These are phyloP conservation scores for Electrophaes corylata DNA, from an alignment of 2,888 invertebrate genomes.

Conservation along the genomic window DNA sequence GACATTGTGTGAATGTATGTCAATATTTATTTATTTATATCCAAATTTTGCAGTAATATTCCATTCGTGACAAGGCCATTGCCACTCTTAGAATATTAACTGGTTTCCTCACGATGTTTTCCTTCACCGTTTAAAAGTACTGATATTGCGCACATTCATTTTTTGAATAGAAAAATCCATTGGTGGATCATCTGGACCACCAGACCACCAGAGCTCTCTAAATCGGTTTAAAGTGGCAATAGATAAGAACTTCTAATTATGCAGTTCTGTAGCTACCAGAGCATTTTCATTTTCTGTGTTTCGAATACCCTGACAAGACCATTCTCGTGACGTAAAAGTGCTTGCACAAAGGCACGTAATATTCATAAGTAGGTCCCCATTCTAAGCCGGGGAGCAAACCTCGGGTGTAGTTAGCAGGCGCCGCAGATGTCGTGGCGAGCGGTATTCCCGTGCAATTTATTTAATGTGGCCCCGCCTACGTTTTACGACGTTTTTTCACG, in stretches of 20 bases:
- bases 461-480: constrained; percentile 71
- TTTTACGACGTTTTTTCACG: constrained; percentile 73
- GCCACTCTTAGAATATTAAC: too few relatives aligned
- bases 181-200: too few relatives aligned
- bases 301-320: constrained; percentile 16
- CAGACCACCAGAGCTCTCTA: too few relatives aligned
- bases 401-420: constrained; percentile 49
- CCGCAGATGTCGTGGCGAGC: constrained; percentile 65
- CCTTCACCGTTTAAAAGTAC: too few relatives aligned
- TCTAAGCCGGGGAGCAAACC: constrained; percentile 35
- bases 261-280: neutral
- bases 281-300: neutral
- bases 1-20: too few relatives aligned
- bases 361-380: constrained; percentile 32
- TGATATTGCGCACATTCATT: too few relatives aligned
- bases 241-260: neutral
- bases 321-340: constrained; percentile 21
- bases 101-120: too few relatives aligned
- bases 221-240: too few relatives aligned
- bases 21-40: too few relatives aligned
- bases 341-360: constrained; percentile 30
- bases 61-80: too few relatives aligned
- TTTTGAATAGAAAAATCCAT: too few relatives aligned
- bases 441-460: constrained; percentile 76
- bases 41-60: too few relatives aligned